Conservation (phyloP, 2,797 vertebrate genomes). For the Astyanax mexicanus region DNA sequence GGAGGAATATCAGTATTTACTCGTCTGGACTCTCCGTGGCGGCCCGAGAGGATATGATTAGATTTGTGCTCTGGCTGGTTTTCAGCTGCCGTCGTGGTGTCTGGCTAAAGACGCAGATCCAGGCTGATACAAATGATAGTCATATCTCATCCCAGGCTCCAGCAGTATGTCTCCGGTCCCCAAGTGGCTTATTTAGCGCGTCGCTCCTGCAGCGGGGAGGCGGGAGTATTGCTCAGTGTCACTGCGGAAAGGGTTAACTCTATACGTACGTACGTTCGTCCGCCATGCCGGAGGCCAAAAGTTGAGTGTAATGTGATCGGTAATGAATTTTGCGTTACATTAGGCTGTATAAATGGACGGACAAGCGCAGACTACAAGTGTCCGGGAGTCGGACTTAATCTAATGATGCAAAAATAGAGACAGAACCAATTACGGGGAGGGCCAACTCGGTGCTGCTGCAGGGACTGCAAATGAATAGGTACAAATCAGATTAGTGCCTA, state of each 20-base stretch:
- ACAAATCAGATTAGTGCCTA: conserved; percentile 95
- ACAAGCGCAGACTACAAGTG: conserved; percentile 96
- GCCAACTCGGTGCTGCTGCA: conserved; percentile 91
- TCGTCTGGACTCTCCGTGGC: conserved; percentile 28
- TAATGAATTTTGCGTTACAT: conserved; percentile 99
- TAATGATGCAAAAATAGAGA: conserved; percentile 97
- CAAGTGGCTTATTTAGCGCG: conserved; percentile 41
- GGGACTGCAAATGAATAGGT: conserved; percentile 96
- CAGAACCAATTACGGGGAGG: conserved; percentile 94
- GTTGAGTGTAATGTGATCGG: conserved; percentile 99
- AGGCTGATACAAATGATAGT: conserved; percentile 59
- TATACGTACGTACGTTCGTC: conserved; percentile 83
- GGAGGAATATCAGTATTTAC: conserved; percentile 36
- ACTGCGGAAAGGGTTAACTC: conserved; percentile 84
- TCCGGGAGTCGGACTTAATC: conserved; percentile 97
- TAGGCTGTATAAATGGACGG: conserved; percentile 92
- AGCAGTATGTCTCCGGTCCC: conserved; percentile 44
- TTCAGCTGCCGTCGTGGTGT: conserved; percentile 64
- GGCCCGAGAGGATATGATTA: conserved; percentile 59
- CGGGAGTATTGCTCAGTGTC: conserved; percentile 54
- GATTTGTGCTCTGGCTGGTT: conserved; percentile 62
- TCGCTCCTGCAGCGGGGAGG: conserved; percentile 41
- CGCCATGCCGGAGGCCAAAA: conserved; percentile 77
- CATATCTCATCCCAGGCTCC: conserved; percentile 54
- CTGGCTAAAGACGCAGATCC: conserved; percentile 61